These are phyloP conservation scores for Macroteleia sp. DNA, from an alignment of 2,888 invertebrate species.

Conservation along the genomic window DNA sequence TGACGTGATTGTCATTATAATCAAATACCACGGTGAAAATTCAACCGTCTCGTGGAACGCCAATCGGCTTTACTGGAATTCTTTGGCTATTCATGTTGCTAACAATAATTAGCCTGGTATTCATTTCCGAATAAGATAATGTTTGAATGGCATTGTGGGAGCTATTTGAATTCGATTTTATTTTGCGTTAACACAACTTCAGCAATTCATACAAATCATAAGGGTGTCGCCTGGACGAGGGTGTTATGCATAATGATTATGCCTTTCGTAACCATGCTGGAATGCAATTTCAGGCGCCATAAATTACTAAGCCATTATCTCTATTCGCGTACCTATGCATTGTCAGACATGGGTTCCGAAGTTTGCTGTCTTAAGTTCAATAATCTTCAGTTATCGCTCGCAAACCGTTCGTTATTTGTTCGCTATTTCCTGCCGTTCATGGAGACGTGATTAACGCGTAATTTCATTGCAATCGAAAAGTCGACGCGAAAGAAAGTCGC, in stretches of 20 bases:
- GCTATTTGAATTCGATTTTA: conserved; percentile 31
- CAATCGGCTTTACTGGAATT: conserved; percentile 46
- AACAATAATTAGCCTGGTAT: conserved; percentile 50
- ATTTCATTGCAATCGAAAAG: conserved; percentile 36
- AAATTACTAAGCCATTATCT: conserved; percentile 71
- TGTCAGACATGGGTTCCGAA: conserved; percentile 55
- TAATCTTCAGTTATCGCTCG: conserved; percentile 74
- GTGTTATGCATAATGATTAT: conserved; percentile 41
- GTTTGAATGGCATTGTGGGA: conserved; percentile 32
- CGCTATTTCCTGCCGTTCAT: conserved; percentile 12
- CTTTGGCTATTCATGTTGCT: conserved; percentile 38
- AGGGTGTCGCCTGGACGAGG: conserved; percentile 22
- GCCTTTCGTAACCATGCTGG: conserved; percentile 61
- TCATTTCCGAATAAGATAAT: conserved; percentile 40
- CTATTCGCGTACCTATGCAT: conserved; percentile 51
- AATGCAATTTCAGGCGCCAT: conserved; percentile 76
- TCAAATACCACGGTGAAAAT: conserved; percentile 43
- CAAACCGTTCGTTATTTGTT: conserved; percentile 42
- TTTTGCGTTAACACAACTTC: conserved; percentile 18
- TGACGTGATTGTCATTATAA: conserved; percentile 58
- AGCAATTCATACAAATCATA: conserved; percentile 26
- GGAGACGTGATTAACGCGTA: conserved; percentile 46
- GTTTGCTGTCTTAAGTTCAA: conserved; percentile 76
- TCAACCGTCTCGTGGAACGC: conserved; percentile 20
- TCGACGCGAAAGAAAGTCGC: neutral